Evolutionary conservation across 1,140 invertebrate species (phyloP).

Genomic region (Ceratosolen solmsi): DNA sequence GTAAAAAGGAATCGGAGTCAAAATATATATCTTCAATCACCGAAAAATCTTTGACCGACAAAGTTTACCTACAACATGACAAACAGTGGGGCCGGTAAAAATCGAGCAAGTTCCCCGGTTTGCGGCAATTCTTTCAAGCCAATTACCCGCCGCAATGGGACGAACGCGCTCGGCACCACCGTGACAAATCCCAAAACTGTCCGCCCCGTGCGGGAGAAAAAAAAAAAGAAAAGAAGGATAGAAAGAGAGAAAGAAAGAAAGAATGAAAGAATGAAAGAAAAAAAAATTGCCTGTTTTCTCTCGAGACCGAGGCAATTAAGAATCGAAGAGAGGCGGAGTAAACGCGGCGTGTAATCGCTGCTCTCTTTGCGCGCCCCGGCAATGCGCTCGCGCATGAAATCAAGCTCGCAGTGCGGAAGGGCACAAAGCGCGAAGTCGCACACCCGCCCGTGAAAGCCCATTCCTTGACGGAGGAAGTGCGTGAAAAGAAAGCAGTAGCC

Average conservation of each 20-base stretch:
- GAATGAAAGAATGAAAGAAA: too few species aligned
- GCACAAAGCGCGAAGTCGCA: conserved; percentile 7
- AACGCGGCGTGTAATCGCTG: conserved; percentile 20
- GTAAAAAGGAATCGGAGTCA: not conserved
- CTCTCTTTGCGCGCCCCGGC: not conserved
- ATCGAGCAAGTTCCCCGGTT: not conserved
- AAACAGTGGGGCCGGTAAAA: not conserved
- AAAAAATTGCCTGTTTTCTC: conserved; percentile 15
- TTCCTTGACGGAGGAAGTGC: conserved; percentile 22
- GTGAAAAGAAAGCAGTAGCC: conserved; percentile 26
- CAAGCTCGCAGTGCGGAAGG: not conserved
- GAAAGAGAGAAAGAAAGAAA: too few species aligned
- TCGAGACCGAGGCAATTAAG: conserved; percentile 39
- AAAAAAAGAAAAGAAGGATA: too few species aligned
- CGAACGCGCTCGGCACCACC: not conserved
- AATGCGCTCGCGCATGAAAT: conserved; percentile 32
- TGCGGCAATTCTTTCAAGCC: conserved; percentile 1
- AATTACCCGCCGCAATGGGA: not conserved
- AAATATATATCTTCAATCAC: not conserved
- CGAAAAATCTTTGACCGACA: not conserved
- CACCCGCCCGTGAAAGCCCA: conserved; percentile 28
- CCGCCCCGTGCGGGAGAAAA: not conserved
- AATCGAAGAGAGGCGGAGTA: not conserved
- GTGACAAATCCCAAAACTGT: not conserved
- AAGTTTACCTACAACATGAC: not conserved